Evolutionary conservation across 2,797 vertebrate species (phyloP), one percentile per base, ranked within the genome.

Genomic region (Apogon talboti): DNA sequence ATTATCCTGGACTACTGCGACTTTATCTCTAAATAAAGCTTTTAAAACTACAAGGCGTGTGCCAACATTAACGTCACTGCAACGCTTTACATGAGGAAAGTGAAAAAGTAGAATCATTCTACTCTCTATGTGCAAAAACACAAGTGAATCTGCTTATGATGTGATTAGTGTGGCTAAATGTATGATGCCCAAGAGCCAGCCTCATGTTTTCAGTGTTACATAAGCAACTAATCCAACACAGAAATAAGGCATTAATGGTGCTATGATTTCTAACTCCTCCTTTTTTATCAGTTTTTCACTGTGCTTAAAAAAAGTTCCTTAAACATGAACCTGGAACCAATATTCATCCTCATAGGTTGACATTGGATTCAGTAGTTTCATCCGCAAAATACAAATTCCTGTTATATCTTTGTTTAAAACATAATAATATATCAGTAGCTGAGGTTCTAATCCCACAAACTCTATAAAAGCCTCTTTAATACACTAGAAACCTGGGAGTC

Each of bases 401-500:
- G 45, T 72, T 47, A 44, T 48, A 61, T 70, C 53, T 66, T 55
- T 60, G 51, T 74, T 64, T 69, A 54, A 75, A 66, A 52, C 40
- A 24, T 50, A 49, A 62, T 60, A 52, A 71, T 47, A 66, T 51
- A 75, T 78, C 64, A 77, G 21, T 50, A 14, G 40, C 41, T 12
- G 28, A 53, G 28, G 11, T 30, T 37, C 21, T 80, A 50, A 75
- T 66, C 59, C 74, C 2, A 40, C 58, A 54, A 64, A 66, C 49
- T 33, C 12, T 15, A 69, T 71, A 73, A 82, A 72, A 77, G 65
- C 49, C 57, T 48, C 49, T 74, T 88, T 60, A 77, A 72, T 40
- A 28, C 52, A 70, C 45, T 28, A 65, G 16, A 72, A 66, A 65
- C 47, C 49, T 24, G 19, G 19, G 48, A 73, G 41, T 43, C 4